phyloP scores from a whole-genome alignment of 1,140 invertebrate genomes.

The Thrips palmi region DNA sequence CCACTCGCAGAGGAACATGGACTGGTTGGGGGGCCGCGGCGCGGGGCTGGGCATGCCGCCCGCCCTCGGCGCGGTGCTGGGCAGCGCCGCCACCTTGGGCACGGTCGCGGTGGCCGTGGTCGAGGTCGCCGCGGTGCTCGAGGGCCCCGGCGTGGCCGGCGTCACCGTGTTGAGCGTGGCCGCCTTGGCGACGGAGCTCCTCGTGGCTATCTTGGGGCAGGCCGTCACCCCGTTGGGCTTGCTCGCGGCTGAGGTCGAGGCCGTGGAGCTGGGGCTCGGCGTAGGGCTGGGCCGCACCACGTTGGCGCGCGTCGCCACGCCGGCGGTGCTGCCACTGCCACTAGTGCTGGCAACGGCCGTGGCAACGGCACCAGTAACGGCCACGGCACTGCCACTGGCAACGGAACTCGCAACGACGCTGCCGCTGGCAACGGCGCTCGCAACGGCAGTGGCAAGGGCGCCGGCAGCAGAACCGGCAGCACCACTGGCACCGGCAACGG shows the following conservation, averaged over 20 bases:
- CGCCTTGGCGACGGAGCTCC: conserved; percentile 26
- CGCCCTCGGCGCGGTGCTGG: conserved; percentile 10
- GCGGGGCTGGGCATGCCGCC: conserved; percentile 12
- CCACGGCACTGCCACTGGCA: conserved; percentile 2
- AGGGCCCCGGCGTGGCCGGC: conserved; percentile 14
- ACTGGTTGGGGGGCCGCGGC: background rate
- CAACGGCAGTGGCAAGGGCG: conserved; percentile 1
- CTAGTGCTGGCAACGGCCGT: conserved; percentile 18
- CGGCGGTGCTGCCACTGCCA: conserved; percentile 13
- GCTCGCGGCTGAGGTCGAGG: conserved; percentile 19
- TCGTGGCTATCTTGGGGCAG: conserved; percentile 22
- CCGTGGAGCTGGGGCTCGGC: conserved; percentile 1
- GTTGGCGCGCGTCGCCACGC: no score
- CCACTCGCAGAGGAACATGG: conserved; percentile 72
- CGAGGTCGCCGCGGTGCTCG: conserved; percentile 17
- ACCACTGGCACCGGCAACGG: background rate
- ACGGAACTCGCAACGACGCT: no score
- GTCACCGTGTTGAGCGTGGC: background rate
- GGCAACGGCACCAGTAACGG: background rate
- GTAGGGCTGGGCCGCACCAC: conserved; percentile 9
- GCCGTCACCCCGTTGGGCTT: conserved; percentile 20
- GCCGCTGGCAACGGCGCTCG: background rate
- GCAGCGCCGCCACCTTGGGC: conserved; percentile 22
- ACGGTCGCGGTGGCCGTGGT: conserved; percentile 27
- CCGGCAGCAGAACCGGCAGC: no score